phyloP scores from a whole-genome alignment of 2,888 invertebrate species.

The Hoplodrina ambigua region DNA sequence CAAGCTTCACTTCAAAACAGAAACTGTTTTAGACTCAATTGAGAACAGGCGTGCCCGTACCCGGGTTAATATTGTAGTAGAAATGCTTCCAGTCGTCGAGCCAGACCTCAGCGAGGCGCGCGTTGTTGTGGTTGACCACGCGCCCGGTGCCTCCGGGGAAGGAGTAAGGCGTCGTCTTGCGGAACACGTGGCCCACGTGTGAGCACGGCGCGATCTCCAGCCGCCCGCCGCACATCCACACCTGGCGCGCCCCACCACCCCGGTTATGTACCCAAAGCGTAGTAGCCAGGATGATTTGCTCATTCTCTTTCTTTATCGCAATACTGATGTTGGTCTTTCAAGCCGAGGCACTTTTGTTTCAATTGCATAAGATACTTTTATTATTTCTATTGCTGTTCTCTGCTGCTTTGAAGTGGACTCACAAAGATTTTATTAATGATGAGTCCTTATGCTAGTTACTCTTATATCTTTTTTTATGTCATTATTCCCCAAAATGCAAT shows the following conservation, averaged over 20 bases:
- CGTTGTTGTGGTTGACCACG: slow-evolving; percentile 99
- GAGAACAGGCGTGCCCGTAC: slow-evolving; percentile 82
- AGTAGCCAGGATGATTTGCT: slow-evolving; percentile 51
- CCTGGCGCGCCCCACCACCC: slow-evolving; percentile 89
- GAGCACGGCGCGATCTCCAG: slow-evolving; percentile 98
- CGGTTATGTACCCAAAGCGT: slow-evolving; percentile 59
- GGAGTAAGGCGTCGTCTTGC: slow-evolving; percentile 99
- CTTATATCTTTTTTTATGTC: too few species aligned
- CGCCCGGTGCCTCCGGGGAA: slow-evolving; percentile 99
- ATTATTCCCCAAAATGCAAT: too few species aligned
- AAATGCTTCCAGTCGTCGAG: slow-evolving; percentile 99
- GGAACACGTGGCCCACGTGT: slow-evolving; percentile 98
- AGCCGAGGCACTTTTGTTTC: not conserved
- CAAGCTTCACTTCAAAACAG: slow-evolving; percentile 9
- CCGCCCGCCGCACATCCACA: slow-evolving; percentile 99
- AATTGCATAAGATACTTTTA: not conserved
- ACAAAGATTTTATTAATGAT: too few species aligned
- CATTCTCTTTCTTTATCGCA: not conserved
- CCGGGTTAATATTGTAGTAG: slow-evolving; percentile 99
- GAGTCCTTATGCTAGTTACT: too few species aligned
- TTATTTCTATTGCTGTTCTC: not conserved
- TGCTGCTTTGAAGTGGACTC: not conserved
- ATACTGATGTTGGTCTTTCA: slow-evolving; percentile 26
- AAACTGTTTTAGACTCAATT: slow-evolving; percentile 27
- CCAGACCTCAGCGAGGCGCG: slow-evolving; percentile 99